Evolutionary conservation across 2,888 invertebrate species (phyloP).

Genomic region (Drosophila anceps): DNA sequence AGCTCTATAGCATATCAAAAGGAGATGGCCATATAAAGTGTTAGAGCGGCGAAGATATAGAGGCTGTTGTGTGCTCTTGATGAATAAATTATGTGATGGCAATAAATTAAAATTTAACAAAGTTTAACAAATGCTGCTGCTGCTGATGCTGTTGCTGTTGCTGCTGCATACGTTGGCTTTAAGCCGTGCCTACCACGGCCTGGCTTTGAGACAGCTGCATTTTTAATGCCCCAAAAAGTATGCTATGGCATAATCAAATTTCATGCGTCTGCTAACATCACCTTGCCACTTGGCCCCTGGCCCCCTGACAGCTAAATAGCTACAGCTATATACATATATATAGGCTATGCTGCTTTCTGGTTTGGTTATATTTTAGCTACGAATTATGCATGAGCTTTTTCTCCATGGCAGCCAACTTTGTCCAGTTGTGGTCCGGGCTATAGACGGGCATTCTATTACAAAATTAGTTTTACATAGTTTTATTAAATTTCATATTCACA

Average conservation of each 20-base stretch:
- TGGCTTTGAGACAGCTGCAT: conserved; percentile 39
- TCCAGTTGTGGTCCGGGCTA: conserved; percentile 8
- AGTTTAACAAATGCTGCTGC: conserved; percentile 45
- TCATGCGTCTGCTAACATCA: conserved; percentile 37
- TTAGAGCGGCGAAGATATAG: background rate
- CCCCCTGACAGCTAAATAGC: background rate
- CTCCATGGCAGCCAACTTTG: conserved; percentile 12
- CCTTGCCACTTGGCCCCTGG: conserved; percentile 3
- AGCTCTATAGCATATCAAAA: background rate
- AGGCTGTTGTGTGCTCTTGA: conserved; percentile 37
- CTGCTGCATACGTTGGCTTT: conserved; percentile 23
- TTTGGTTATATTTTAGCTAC: background rate
- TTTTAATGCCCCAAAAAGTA: conserved; percentile 58
- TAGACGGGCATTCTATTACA: background rate
- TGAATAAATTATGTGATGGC: conserved; percentile 71
- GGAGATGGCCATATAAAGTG: conserved; percentile 8
- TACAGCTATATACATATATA: background rate
- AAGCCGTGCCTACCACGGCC: conserved; percentile 15
- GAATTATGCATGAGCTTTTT: conserved; percentile 34
- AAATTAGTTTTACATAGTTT: conserved; percentile 11
- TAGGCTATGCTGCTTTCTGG: background rate
- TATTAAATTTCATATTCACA: background rate
- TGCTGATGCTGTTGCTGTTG: background rate
- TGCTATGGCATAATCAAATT: conserved; percentile 57
- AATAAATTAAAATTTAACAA: conserved; percentile 75